Base-by-base conservation (phyloP, 2,888 invertebrate species). In the Gymnocheta viridis region DNA sequence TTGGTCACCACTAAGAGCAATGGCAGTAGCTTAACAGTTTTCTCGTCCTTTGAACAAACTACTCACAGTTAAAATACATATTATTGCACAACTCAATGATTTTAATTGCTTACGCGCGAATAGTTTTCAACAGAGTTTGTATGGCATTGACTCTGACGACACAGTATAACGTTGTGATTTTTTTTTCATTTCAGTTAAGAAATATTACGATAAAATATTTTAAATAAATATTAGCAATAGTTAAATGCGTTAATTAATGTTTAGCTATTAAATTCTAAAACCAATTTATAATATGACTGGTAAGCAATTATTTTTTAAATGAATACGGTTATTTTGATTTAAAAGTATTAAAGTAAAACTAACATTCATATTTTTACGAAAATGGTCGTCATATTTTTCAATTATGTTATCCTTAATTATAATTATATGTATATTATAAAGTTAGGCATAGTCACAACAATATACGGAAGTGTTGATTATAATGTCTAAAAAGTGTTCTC, bases 31-130 rank as follows among this genome's bases (percentile, higher is more conserved):
- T 76, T 56, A 77, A 82, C 82, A 47, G 62, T 77, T 47, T 76
- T 80, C 58, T 58, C 80, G 38, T 80, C 80, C 80, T 80, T 80
- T 66, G 56, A 79, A 67, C 76, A 62, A 76, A 69, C 58, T 56
- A 66, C 70, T 69, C 41, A 56, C 32, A 70, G 51, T 29, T n/a
- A 73, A 64, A 64, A 47, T 67, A 38, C 77, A 81, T 80, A 85
- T 85, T 83, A 86, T 85, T 86, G 86, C 86, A 85, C 85, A 85
- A 85, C 85, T 85, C 86, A 86, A 78, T 82, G 83, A 85, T 83
- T 86, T 86, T 85, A 86, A 86, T 86, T 86, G 86, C 85, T 86
- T 86, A 85, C 86, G 82, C 82, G 82, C 83, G 86, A 86, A 82
- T 83, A 83, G 86, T 78, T 86, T 84, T 76, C 67, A 69, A 69